Evolutionary conservation across 2,888 invertebrate species (phyloP).

Genomic region (Euclidia mi): DNA sequence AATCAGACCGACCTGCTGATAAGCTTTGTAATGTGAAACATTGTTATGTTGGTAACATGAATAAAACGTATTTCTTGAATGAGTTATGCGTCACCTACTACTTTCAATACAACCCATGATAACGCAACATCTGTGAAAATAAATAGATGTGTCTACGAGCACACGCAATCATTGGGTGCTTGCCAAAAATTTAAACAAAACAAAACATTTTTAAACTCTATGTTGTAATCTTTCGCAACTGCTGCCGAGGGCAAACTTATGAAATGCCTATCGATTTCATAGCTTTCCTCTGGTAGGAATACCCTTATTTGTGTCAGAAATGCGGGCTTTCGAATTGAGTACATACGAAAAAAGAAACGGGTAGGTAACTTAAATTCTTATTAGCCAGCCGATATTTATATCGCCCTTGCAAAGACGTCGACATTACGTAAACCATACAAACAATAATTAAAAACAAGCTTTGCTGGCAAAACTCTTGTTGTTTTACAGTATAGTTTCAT

Average conservation of each 20-base stretch:
- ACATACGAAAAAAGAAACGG: no score
- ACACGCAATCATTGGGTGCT: constrained; percentile 50
- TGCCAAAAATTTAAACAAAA: constrained; percentile 58
- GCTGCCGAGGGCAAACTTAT: background rate
- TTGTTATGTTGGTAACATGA: constrained; percentile 11
- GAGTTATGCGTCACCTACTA: background rate
- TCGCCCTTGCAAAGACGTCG: no score
- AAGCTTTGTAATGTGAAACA: background rate
- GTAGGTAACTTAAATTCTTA: no score
- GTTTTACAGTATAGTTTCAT: no score
- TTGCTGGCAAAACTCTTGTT: no score
- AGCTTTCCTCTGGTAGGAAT: no score
- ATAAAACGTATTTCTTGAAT: constrained; percentile 4
- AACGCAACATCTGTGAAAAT: constrained; percentile 54
- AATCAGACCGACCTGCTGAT: background rate
- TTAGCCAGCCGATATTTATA: no score
- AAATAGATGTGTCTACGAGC: constrained; percentile 48
- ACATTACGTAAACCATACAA: no score
- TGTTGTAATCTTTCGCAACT: constrained; percentile 10
- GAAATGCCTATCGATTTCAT: no score
- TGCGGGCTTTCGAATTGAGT: no score
- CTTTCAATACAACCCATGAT: constrained; percentile 5
- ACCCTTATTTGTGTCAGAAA: no score
- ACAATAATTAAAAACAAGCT: no score
- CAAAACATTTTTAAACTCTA: constrained; percentile 32